A percentile compares a stretch with the other conserved stretches of the same genome.
phyloP scores from a whole-genome alignment of 1,140 invertebrate genomes.

The Pararge aegeria region DNA sequence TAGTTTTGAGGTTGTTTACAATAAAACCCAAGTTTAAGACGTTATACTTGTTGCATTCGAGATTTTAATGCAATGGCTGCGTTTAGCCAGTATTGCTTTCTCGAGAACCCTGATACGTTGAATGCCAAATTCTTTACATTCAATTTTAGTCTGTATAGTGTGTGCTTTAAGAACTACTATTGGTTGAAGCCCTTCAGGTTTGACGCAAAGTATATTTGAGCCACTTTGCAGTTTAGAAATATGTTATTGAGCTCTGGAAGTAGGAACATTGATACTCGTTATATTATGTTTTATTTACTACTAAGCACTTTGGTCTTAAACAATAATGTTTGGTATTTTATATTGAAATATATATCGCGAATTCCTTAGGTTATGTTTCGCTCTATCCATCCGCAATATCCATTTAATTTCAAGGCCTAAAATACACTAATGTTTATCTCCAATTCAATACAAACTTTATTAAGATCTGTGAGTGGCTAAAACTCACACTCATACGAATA shows the following conservation, averaged over 20 bases:
- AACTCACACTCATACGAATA: too few species aligned
- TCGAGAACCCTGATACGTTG: not conserved
- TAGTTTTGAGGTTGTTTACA: not conserved
- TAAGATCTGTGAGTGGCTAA: too few species aligned
- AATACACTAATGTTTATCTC: too few species aligned
- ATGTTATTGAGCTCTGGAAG: not conserved
- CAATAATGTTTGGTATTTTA: not conserved
- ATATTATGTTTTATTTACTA: not conserved
- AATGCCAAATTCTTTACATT: not conserved
- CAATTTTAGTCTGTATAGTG: not conserved
- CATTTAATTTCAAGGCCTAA: too few species aligned
- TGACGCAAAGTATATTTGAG: not conserved
- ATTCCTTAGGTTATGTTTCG: too few species aligned
- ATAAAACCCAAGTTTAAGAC: not conserved
- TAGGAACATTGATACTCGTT: not conserved
- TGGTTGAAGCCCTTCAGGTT: not conserved
- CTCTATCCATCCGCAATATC: too few species aligned
- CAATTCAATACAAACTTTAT: too few species aligned
- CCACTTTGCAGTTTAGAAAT: constrained; percentile 5
- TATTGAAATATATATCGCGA: too few species aligned
- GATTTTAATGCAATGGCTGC: constrained; percentile 1
- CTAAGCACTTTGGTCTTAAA: not conserved
- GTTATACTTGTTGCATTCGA: constrained; percentile 8
- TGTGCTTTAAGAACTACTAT: not conserved
- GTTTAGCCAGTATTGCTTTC: not conserved